phyloP scores from a whole-genome alignment of 2,113 vertebrate species.

The Pterocles burchelli region DNA sequence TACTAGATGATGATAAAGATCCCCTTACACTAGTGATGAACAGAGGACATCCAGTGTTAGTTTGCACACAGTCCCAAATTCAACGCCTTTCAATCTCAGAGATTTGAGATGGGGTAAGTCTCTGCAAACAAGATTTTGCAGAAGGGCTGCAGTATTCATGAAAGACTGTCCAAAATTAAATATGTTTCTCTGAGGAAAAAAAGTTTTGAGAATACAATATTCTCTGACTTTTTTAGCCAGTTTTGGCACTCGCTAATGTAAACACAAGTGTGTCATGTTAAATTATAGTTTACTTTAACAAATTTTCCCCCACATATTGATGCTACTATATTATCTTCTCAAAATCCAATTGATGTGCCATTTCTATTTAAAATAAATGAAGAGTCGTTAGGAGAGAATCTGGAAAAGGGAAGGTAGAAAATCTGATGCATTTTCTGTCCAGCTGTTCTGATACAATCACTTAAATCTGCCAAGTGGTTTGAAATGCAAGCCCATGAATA shows the following conservation, averaged over 20 bases:
- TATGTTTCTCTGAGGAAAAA: fast-evolving
- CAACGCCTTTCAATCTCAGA: not conserved
- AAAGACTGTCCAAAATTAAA: not conserved
- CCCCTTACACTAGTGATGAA: not conserved
- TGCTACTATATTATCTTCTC: not conserved
- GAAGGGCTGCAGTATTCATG: not conserved
- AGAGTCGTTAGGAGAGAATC: not conserved
- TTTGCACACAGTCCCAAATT: not conserved
- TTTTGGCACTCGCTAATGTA: not conserved
- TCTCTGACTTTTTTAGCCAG: not conserved
- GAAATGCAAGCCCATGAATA: not conserved
- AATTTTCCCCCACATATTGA: not conserved
- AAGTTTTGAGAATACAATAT: not conserved
- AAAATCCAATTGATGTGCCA: not conserved
- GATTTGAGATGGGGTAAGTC: fast-evolving
- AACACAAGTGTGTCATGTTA: not conserved
- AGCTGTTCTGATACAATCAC: not conserved
- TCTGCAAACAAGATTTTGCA: not conserved
- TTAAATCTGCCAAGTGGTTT: not conserved
- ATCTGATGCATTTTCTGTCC: not conserved
- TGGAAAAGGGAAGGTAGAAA: not conserved
- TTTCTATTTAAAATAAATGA: not conserved
- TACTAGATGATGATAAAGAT: not conserved
- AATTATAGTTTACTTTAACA: not conserved
- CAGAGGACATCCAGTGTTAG: not conserved